Evolutionary conservation across 2,797 vertebrate species (phyloP).

Genomic region (Liparis tanakae): DNA sequence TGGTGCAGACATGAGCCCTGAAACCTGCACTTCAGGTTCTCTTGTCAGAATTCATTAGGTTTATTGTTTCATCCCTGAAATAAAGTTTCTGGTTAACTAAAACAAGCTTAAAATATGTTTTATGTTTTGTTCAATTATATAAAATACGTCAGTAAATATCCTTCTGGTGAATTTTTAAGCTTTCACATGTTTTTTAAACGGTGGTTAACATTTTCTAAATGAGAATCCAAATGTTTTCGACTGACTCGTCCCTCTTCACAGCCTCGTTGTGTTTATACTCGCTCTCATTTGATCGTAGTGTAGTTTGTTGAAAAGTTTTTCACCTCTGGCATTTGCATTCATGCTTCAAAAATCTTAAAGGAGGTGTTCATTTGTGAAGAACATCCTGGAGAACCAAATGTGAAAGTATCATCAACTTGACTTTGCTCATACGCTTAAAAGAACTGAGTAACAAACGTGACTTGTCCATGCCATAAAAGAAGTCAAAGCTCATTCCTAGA

Average conservation of each 20-base stretch:
- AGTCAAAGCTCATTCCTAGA: not conserved
- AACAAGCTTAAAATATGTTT: not conserved
- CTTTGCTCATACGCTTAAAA: not conserved
- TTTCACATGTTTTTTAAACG: no score
- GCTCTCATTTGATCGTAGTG: no score
- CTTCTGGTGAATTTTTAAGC: not conserved
- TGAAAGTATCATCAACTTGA: not conserved
- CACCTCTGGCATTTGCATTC: no score
- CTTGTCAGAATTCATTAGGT: not conserved
- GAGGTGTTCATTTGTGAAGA: no score
- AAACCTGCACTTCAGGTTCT: not conserved
- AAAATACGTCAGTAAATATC: not conserved
- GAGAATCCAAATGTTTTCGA: no score
- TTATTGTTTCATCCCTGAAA: not conserved
- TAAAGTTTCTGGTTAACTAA: not conserved
- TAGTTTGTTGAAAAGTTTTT: no score
- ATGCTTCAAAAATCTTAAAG: no score
- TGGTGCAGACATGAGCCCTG: not conserved
- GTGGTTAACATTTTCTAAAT: no score
- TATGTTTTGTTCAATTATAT: not conserved
- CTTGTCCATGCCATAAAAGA: not conserved
- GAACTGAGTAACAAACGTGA: not conserved
- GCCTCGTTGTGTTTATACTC: no score
- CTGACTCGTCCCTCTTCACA: no score
- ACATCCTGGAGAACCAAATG: not conserved